Conservation (phyloP, 2,797 vertebrate genomes). For the Paramormyrops hopkinsi region DNA sequence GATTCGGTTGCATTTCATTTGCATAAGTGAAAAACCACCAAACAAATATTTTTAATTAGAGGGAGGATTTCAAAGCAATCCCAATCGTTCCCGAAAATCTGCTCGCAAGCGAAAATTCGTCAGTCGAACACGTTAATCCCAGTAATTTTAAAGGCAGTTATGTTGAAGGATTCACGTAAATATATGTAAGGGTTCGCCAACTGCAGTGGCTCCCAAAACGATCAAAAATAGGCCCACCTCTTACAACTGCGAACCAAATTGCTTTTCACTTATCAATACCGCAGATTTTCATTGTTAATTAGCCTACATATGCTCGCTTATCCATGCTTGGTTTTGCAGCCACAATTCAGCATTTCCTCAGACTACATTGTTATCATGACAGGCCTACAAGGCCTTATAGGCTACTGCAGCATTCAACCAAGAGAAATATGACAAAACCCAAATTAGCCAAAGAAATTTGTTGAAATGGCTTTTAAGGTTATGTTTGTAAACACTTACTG, state of each 20-base stretch:
- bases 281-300: not conserved
- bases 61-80: not conserved
- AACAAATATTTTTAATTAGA: not conserved
- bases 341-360: not conserved
- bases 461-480: not conserved
- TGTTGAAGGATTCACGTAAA: not conserved
- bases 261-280: not conserved
- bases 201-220: not conserved
- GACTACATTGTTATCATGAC: not conserved
- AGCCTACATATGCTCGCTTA: not conserved
- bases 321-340: not conserved
- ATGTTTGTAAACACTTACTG: not conserved
- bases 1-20: not conserved
- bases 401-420: not conserved
- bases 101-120: not conserved
- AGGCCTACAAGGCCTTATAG: not conserved
- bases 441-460: not conserved
- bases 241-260: not conserved
- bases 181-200: not conserved
- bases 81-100: not conserved
- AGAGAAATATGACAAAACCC: not conserved
- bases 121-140: not conserved
- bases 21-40: not conserved
- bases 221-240: not conserved
- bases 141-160: not conserved